These are phyloP conservation scores for Pararge aegeria DNA, from an alignment of 1,140 invertebrate species.

Conservation along the genomic window DNA sequence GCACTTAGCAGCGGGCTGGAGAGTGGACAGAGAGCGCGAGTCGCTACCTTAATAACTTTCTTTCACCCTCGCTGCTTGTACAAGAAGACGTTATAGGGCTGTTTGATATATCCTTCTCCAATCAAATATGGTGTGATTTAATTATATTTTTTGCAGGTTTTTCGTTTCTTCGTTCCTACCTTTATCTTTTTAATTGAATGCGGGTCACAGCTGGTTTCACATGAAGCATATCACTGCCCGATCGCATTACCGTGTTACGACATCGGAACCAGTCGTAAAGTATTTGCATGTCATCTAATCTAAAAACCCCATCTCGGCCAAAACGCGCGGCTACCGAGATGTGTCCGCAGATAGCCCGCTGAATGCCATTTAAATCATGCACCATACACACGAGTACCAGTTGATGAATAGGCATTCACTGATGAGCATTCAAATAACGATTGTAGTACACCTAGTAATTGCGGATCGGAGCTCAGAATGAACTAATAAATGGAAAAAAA, in stretches of 20 bases:
- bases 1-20: too few relatives aligned
- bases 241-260: constrained; percentile 32
- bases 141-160: too few relatives aligned
- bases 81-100: too few relatives aligned
- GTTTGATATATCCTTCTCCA: too few relatives aligned
- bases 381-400: not conserved
- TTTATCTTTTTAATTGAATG: too few relatives aligned
- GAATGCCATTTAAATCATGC: constrained; percentile 16
- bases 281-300: constrained; percentile 36
- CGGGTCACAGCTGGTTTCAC: not conserved
- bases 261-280: constrained; percentile 35
- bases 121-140: too few relatives aligned
- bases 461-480: not conserved
- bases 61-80: too few relatives aligned
- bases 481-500: too few relatives aligned
- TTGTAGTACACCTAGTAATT: not conserved
- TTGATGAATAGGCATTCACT: constrained; percentile 17
- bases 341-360: constrained; percentile 18
- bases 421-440: constrained; percentile 7
- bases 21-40: too few relatives aligned
- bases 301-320: constrained; percentile 33
- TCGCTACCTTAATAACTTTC: too few relatives aligned
- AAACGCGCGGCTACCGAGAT: constrained; percentile 29
- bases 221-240: constrained; percentile 17
- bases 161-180: too few relatives aligned